Percentiles rank a stretch among this genome's conserved stretches.
Evolutionary conservation across 2,888 invertebrate genomes (phyloP).

Genomic region (Esperia sulphurella): DNA sequence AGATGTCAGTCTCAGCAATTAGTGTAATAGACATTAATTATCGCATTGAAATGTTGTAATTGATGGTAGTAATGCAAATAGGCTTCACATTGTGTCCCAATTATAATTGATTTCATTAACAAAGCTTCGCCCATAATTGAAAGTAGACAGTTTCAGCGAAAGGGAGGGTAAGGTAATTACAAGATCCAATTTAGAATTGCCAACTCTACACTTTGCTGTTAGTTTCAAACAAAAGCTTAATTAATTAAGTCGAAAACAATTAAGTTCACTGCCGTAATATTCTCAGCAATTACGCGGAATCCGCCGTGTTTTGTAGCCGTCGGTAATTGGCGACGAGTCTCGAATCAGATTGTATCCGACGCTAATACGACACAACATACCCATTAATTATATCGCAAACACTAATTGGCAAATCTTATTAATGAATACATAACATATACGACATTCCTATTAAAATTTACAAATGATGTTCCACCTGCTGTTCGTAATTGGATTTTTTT

Average conservation of each 20-base stretch:
- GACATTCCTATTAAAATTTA: constrained; percentile 21
- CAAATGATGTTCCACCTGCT: constrained; percentile 34
- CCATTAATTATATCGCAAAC: constrained; percentile 68
- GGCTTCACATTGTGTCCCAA: constrained; percentile 63
- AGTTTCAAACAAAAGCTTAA: constrained; percentile 80
- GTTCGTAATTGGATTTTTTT: constrained; percentile 1
- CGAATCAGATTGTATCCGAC: constrained; percentile 70
- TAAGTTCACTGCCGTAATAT: constrained; percentile 78
- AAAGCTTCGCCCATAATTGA: constrained; percentile 74
- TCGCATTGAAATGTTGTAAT: constrained; percentile 44
- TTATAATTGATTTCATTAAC: constrained; percentile 75
- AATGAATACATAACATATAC: constrained; percentile 35
- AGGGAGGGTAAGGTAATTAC: constrained; percentile 77
- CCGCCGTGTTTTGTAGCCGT: constrained; percentile 74
- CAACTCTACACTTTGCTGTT: constrained; percentile 79
- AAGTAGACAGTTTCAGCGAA: constrained; percentile 75
- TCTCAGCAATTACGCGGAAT: constrained; percentile 77
- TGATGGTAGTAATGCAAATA: constrained; percentile 44
- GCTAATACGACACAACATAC: constrained; percentile 68
- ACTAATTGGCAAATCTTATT: constrained; percentile 74
- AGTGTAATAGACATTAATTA: constrained; percentile 44
- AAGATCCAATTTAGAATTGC: constrained; percentile 80
- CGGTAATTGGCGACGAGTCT: constrained; percentile 68
- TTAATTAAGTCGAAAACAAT: constrained; percentile 80
- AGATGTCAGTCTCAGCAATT: constrained; percentile 13